Percentiles rank a stretch among this genome's conserved stretches.
phyloP scores from a whole-genome alignment of 2,113 vertebrate species.

The Orthonyx spaldingii region DNA sequence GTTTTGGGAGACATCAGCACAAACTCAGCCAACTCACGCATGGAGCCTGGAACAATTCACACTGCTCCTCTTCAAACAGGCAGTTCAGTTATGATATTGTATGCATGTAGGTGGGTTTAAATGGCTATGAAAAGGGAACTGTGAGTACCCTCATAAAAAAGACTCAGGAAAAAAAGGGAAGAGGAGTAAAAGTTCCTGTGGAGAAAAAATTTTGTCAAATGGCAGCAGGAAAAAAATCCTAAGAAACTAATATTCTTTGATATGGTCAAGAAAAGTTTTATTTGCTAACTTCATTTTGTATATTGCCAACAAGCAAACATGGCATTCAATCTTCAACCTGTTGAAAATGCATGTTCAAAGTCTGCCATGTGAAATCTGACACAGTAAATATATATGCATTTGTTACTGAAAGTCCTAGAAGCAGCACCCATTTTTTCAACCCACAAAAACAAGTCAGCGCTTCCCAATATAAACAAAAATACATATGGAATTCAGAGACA shows the following conservation, averaged over 20 bases:
- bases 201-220: not conserved
- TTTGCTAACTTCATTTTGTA: not conserved
- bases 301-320: not conserved
- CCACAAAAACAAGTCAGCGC: not conserved
- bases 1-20: not conserved
- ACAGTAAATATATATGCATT: not conserved
- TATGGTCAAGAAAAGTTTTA: not conserved
- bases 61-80: not conserved
- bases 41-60: not conserved
- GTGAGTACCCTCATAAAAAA: not conserved
- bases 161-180: not conserved
- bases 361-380: not conserved
- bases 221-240: not conserved
- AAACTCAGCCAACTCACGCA: not conserved
- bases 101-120: not conserved
- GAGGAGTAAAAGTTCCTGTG: not conserved
- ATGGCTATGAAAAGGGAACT: not conserved
- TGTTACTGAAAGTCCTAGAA: not conserved
- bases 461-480: not conserved
- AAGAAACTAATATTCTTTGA: not conserved
- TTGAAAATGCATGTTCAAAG: not conserved
- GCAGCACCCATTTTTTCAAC: not conserved
- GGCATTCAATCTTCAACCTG: not conserved
- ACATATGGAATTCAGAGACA: not conserved
- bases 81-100: not conserved